Evolutionary conservation across 2,113 vertebrate species (phyloP).

Genomic region (Indri indri): DNA sequence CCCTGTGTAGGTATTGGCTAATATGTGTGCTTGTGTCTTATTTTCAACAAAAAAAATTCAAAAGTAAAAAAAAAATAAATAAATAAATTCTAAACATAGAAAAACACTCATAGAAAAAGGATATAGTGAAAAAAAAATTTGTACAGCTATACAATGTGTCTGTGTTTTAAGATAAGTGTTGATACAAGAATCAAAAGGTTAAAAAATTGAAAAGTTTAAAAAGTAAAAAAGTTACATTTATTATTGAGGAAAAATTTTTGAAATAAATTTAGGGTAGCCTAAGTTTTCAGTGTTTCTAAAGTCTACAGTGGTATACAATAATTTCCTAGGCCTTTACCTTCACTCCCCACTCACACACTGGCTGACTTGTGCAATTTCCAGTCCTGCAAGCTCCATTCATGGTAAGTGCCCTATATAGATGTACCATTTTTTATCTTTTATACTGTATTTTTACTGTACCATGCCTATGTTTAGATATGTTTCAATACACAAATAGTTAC

Average conservation of each 20-base stretch:
- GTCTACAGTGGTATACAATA: background rate
- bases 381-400: background rate
- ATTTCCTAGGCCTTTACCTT: background rate
- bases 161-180: background rate
- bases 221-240: background rate
- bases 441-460: background rate
- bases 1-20: background rate
- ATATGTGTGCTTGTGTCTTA: background rate
- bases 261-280: background rate
- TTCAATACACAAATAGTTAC: background rate
- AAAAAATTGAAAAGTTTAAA: background rate
- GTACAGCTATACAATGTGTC: background rate
- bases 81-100: too few relatives aligned
- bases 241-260: background rate
- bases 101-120: background rate
- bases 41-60: background rate
- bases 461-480: background rate
- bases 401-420: background rate
- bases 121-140: background rate
- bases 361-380: background rate
- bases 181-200: background rate
- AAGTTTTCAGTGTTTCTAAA: background rate
- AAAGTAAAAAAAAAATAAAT: background rate
- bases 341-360: background rate
- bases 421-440: background rate